Conservation (phyloP, 1,140 invertebrate species). For the Tribolium madens region DNA sequence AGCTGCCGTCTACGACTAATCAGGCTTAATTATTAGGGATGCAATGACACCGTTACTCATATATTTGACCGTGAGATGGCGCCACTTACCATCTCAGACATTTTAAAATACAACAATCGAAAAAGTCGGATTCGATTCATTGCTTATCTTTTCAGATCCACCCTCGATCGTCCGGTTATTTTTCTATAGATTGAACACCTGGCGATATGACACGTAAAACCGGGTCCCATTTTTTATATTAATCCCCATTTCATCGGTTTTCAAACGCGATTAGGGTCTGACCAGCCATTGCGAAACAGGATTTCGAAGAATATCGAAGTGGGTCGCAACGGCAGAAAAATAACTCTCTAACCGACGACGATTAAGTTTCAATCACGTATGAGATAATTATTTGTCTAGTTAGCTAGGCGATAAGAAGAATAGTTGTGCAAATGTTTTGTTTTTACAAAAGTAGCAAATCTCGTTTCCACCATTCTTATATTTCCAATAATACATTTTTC, state of each 20-base stretch:
- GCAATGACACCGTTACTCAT: not conserved
- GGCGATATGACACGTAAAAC: conserved; percentile 26
- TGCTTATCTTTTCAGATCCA: not conserved
- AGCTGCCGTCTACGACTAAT: conserved; percentile 53
- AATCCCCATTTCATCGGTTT: conserved; percentile 28
- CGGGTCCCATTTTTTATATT: conserved; percentile 26
- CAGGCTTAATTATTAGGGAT: conserved; percentile 19
- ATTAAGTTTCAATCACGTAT: conserved; percentile 44
- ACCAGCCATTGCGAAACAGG: conserved; percentile 46
- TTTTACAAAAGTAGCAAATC: too few relatives aligned
- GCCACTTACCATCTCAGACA: too few relatives aligned
- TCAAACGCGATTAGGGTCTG: conserved; percentile 38
- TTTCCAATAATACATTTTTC: too few relatives aligned
- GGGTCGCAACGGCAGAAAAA: too few relatives aligned
- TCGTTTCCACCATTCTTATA: too few relatives aligned
- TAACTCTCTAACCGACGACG: conserved; percentile 1
- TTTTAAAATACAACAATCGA: too few relatives aligned
- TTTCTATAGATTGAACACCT: conserved; percentile 6
- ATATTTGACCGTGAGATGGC: too few relatives aligned
- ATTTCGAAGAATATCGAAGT: conserved; percentile 22
- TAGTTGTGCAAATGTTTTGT: too few relatives aligned
- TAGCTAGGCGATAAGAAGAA: not conserved
- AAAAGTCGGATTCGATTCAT: too few relatives aligned
- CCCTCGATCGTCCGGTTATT: conserved; percentile 7
- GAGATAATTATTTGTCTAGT: not conserved